A percentile compares a stretch with the other conserved stretches of the same genome.
Evolutionary conservation across 2,888 invertebrate genomes (phyloP).

Genomic region (Galerucella pusilla): DNA sequence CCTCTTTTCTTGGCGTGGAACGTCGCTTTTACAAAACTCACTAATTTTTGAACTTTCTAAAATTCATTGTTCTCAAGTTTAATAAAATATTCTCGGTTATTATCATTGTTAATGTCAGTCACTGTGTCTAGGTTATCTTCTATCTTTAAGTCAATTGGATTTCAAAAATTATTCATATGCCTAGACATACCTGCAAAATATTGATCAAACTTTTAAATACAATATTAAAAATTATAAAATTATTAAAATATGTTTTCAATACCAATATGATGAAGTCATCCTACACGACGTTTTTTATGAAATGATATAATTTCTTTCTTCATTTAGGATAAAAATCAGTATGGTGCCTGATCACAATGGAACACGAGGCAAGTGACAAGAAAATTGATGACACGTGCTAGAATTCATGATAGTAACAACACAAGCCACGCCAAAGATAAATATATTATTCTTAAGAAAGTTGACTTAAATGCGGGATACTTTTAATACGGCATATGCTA

Average conservation of each 20-base stretch:
- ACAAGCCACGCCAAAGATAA: background rate
- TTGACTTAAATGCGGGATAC: background rate
- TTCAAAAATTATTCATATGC: background rate
- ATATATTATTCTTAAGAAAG: background rate
- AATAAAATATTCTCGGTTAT: too few species aligned
- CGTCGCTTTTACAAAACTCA: too few species aligned
- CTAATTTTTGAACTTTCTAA: too few species aligned
- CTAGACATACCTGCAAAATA: background rate
- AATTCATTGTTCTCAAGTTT: too few species aligned
- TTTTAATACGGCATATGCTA: background rate
- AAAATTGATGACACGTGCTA: constrained; percentile 28
- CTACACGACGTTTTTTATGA: background rate
- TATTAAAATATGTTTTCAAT: background rate
- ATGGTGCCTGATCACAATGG: constrained; percentile 11
- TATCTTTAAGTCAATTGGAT: too few species aligned
- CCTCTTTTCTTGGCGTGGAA: too few species aligned
- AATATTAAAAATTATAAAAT: background rate
- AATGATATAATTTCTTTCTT: constrained; percentile 7
- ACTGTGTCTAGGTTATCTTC: too few species aligned
- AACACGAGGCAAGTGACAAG: constrained; percentile 23
- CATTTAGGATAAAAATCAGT: constrained; percentile 11
- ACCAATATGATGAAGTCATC: background rate
- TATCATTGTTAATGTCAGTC: too few species aligned
- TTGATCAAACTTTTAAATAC: background rate
- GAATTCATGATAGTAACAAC: constrained; percentile 13